These are phyloP conservation scores for Callosobruchus maculatus DNA, from an alignment of 2,888 invertebrate species.

Conservation along the genomic window DNA sequence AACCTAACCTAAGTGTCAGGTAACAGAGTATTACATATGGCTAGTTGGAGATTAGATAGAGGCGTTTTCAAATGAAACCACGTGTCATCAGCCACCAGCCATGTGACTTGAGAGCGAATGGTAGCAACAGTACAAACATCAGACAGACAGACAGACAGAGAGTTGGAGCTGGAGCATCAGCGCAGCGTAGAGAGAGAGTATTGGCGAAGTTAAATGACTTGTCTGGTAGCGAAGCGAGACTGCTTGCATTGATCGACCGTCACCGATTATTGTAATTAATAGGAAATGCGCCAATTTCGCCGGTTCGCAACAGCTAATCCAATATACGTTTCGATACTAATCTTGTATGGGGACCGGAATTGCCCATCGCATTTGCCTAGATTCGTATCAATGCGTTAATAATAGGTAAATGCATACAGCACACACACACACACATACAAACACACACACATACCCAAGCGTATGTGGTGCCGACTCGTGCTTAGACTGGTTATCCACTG, in stretches of 20 bases:
- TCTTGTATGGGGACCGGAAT: constrained; percentile 35
- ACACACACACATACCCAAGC: background rate
- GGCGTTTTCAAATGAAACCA: no score
- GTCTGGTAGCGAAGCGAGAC: constrained; percentile 23
- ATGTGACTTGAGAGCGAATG: background rate
- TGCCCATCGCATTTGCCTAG: constrained; percentile 35
- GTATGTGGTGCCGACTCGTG: background rate
- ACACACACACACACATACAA: background rate
- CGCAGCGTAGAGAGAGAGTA: no score
- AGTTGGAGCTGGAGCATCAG: background rate
- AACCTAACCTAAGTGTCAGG: no score
- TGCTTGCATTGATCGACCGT: constrained; percentile 27
- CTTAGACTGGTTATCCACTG: background rate
- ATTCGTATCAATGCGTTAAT: constrained; percentile 38
- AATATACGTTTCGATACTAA: constrained; percentile 40
- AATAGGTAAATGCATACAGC: constrained; percentile 30
- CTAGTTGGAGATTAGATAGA: no score
- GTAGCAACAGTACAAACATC: background rate
- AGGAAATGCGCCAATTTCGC: constrained; percentile 47
- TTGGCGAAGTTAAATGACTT: constrained; percentile 23
- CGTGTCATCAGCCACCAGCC: background rate
- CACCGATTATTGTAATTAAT: constrained; percentile 44
- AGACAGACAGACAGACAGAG: background rate
- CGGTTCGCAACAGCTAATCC: constrained; percentile 42
- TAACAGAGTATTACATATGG: no score